Evolutionary conservation across 1,140 invertebrate genomes (phyloP).

Genomic region (Intoshia linei): DNA sequence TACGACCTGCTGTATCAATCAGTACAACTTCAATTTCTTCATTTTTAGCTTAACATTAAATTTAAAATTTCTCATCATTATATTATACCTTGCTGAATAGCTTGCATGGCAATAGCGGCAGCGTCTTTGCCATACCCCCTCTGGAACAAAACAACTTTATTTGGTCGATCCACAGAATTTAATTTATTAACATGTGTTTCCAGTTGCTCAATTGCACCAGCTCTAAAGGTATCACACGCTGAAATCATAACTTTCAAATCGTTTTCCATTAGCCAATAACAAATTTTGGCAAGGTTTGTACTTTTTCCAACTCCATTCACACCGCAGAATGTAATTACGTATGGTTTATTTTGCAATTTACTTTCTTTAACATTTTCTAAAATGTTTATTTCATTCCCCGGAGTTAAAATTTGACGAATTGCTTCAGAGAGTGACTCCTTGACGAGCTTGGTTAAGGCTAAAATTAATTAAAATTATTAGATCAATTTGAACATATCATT

Average conservation of each 20-base stretch:
- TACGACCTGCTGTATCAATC: conserved; percentile 82
- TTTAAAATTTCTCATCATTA: not conserved
- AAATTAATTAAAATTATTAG: not conserved
- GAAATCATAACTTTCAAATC: conserved; percentile 73
- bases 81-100: conserved; percentile 37
- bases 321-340: conserved; percentile 82
- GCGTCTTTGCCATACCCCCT: conserved; percentile 85
- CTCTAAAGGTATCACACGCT: conserved; percentile 91
- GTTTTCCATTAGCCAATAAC: conserved; percentile 96
- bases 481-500: not conserved
- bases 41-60: not conserved
- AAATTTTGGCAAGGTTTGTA: conserved; percentile 92
- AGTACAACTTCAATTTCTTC: conserved; percentile 46
- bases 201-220: conserved; percentile 87
- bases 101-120: conserved; percentile 79
- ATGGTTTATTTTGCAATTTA: conserved; percentile 41
- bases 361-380: conserved; percentile 69
- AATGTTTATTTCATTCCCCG: conserved; percentile 71
- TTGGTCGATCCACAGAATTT: conserved; percentile 57
- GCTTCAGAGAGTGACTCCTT: conserved; percentile 27
- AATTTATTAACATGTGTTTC: conserved; percentile 67
- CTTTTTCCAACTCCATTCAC: conserved; percentile 99
- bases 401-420: conserved; percentile 59
- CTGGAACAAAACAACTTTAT: no score
- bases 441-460: conserved; percentile 43